A percentile compares a stretch with the other conserved stretches of the same genome.
Conservation (phyloP, 2,888 invertebrate genomes). For the Mimas tiliae region DNA sequence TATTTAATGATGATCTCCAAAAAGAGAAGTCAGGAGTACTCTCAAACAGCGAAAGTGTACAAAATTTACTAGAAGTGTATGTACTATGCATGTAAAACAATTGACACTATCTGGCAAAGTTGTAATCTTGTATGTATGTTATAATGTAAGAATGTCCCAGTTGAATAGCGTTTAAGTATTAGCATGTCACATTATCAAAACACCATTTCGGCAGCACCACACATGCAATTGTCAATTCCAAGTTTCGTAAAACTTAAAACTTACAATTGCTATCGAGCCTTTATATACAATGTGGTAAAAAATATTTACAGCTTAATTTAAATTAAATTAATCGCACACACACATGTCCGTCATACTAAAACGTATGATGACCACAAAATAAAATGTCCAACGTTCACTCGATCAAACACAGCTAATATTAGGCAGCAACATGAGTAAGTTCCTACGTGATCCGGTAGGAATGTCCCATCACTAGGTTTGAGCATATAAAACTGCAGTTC, state of each 20-base stretch:
- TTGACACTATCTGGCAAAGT: no score
- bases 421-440: conserved; percentile 54
- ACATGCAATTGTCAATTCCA: conserved; percentile 52
- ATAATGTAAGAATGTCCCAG: no score
- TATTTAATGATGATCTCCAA: no score
- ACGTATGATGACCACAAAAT: conserved; percentile 64
- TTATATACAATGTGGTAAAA: conserved; percentile 63
- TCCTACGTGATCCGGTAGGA: conserved; percentile 50
- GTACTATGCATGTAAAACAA: no score
- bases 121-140: no score
- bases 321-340: conserved; percentile 48
- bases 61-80: no score
- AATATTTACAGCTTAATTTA: conserved; percentile 71
- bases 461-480: conserved; percentile 63
- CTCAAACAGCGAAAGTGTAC: no score
- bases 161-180: no score
- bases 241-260: conserved; percentile 64
- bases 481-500: conserved; percentile 57
- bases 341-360: conserved; percentile 64
- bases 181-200: neutral
- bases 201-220: conserved; percentile 35
- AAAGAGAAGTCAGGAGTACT: no score
- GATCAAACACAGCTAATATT: conserved; percentile 34
- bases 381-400: conserved; percentile 50
- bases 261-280: conserved; percentile 70